These are phyloP conservation scores for Himalopsyche anomala DNA, from an alignment of 2,888 invertebrate species.

Conservation along the genomic window DNA sequence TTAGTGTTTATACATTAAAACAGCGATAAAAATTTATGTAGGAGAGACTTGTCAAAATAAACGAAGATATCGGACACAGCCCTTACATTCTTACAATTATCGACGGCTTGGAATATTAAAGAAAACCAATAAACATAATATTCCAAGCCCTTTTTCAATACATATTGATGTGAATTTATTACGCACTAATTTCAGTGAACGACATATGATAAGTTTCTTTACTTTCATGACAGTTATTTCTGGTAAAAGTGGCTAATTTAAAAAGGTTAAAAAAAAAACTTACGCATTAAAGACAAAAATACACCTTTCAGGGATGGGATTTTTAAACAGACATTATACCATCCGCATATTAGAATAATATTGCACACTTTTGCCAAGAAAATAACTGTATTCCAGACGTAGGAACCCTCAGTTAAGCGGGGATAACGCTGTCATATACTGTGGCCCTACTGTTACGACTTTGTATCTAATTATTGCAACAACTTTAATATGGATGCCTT, in stretches of 20 bases:
- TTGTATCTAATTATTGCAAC: too few relatives aligned
- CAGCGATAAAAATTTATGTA: too few relatives aligned
- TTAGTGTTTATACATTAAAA: too few relatives aligned
- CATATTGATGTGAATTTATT: background rate
- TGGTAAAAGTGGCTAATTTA: background rate
- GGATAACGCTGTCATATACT: too few relatives aligned
- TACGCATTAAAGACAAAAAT: background rate
- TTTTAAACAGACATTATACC: slow-evolving; percentile 41
- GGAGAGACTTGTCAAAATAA: background rate
- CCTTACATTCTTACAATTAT: background rate
- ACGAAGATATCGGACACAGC: background rate
- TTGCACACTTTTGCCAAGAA: background rate
- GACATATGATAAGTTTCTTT: too few relatives aligned
- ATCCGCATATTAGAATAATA: background rate
- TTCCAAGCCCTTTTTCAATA: background rate
- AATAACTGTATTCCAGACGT: background rate
- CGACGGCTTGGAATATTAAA: slow-evolving; percentile 5
- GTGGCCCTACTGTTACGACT: too few relatives aligned
- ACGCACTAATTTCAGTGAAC: too few relatives aligned
- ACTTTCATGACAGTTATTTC: slow-evolving; percentile 5
- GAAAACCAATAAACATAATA: slow-evolving; percentile 24
- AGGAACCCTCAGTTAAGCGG: too few relatives aligned
- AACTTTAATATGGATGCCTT: too few relatives aligned
- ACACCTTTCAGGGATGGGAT: slow-evolving; percentile 12
- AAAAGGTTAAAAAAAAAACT: slow-evolving; percentile 20